Conservation (phyloP, 1,140 invertebrate species). For the Drosophila rhopaloa region DNA sequence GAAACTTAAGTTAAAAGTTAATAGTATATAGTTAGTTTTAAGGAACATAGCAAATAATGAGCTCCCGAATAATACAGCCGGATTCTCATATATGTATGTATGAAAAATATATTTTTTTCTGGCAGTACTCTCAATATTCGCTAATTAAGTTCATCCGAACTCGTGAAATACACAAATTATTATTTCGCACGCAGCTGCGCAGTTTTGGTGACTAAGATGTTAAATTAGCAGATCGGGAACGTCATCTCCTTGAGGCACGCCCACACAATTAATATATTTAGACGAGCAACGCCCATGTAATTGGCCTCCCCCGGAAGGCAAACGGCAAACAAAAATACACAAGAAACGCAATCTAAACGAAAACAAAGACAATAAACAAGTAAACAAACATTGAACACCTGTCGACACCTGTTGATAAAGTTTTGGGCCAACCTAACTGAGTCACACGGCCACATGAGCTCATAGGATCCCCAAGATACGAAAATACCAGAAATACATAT, state of each 20-base stretch:
- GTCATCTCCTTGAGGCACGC: constrained; percentile 21
- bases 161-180: constrained; percentile 19
- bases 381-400: not conserved
- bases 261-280: constrained; percentile 33
- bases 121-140: too few species aligned
- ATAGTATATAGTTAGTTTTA: too few species aligned
- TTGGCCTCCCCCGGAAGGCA: constrained; percentile 20
- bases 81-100: too few species aligned
- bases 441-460: constrained; percentile 51
- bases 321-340: not conserved
- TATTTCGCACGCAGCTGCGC: constrained; percentile 50
- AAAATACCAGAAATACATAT: constrained; percentile 10
- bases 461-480: constrained; percentile 37
- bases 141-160: not conserved
- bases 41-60: too few species aligned
- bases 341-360: not conserved
- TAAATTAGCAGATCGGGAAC: constrained; percentile 9
- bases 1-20: too few species aligned
- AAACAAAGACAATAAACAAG: constrained; percentile 22
- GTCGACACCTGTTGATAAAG: constrained; percentile 51
- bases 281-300: constrained; percentile 50
- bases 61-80: too few species aligned
- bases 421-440: constrained; percentile 32
- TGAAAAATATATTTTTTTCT: too few species aligned
- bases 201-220: constrained; percentile 42